Conservation (phyloP, 2,888 invertebrate species). For the Drosophila incognita region DNA sequence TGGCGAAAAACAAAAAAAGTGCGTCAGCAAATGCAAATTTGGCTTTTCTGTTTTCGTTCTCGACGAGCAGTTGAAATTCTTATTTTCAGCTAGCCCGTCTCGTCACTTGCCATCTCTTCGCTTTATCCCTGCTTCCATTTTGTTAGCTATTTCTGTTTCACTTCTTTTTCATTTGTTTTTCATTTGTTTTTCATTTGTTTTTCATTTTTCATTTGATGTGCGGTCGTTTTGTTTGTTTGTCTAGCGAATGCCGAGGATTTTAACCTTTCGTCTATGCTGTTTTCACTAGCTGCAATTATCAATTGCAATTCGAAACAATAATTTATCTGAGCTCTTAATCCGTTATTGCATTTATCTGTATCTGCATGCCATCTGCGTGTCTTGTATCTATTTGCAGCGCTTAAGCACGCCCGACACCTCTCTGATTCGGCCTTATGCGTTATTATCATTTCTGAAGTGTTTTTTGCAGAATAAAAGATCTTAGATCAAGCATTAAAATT, state of each 20-base stretch:
- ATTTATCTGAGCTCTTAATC: neutral
- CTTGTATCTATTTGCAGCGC: constrained; percentile 4
- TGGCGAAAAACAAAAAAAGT: constrained; percentile 57
- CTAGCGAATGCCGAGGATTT: constrained; percentile 54
- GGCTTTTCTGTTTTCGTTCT: constrained; percentile 30
- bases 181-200: neutral
- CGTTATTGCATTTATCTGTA: neutral
- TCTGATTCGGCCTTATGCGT: neutral
- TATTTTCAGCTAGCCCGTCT: constrained; percentile 13
- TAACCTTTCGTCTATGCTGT: constrained; percentile 40
- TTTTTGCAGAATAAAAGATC: neutral
- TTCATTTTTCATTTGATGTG: constrained; percentile 27
- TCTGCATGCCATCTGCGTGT: neutral
- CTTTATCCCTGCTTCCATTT: constrained; percentile 7
- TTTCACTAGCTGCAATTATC: constrained; percentile 23
- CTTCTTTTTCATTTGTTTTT: constrained; percentile 1
- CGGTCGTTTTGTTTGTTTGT: constrained; percentile 48
- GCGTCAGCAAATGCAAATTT: constrained; percentile 67
- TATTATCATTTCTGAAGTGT: neutral
- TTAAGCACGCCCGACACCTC: neutral
- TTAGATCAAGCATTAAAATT: neutral
- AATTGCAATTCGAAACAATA: neutral
- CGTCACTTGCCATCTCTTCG: constrained; percentile 8
- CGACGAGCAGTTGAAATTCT: constrained; percentile 21
- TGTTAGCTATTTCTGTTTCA: constrained; percentile 1